phyloP scores from a whole-genome alignment of 2,888 invertebrate species.

The Tipula unca region DNA sequence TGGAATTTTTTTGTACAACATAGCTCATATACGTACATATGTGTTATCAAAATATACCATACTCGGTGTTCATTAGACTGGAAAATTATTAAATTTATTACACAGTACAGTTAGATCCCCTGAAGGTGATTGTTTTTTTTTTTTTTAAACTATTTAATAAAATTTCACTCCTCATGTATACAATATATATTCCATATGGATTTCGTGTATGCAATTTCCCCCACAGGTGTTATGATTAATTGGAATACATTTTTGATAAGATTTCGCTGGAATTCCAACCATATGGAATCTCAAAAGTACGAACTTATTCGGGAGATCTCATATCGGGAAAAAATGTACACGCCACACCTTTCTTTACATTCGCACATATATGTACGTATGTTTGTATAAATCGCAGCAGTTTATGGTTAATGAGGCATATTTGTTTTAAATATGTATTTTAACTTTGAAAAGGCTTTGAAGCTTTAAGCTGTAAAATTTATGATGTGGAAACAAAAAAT shows the following conservation, averaged over 20 bases:
- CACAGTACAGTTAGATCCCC: background rate
- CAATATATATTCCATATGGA: background rate
- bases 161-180: background rate
- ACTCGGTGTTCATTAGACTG: background rate
- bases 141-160: background rate
- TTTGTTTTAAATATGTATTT: background rate
- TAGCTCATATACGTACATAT: background rate
- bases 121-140: background rate
- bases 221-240: background rate
- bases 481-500: background rate
- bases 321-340: background rate
- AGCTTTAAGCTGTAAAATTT: slow-evolving; percentile 8
- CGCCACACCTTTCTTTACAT: background rate
- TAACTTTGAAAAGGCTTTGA: background rate
- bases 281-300: background rate
- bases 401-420: background rate
- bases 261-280: background rate
- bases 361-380: background rate
- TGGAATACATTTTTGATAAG: background rate
- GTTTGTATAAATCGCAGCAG: background rate
- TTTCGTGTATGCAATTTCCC: background rate
- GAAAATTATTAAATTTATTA: slow-evolving; percentile 14
- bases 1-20: background rate
- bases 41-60: background rate
- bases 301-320: background rate